Evolutionary conservation across 2,888 invertebrate species (phyloP), one percentile per base, ranked within the genome.

Genomic region (Morinoia aosen): DNA sequence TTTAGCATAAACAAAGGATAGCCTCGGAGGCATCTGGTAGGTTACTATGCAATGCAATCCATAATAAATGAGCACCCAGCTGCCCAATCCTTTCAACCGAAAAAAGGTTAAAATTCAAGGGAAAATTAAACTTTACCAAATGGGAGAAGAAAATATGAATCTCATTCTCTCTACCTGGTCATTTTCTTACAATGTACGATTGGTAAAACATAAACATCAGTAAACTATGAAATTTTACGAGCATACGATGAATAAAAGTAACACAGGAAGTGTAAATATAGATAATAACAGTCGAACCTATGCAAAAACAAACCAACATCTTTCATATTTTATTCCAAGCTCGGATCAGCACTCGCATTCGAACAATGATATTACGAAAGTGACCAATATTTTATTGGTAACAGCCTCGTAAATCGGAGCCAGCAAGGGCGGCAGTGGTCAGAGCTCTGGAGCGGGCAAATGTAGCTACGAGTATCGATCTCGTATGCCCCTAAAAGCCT

Each of bases 401-500:
- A 76, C 25, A 76, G 76, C 76, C 76, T 76, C 76, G 76, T 76
- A 76, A 76, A 76, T 76, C 33, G 33, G 19, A 33, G 8, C 76
- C 76, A 25, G 33, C 33, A 33, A 33, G 19, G 76, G 76, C 33
- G 76, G 33, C 76, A 33, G 76, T 19, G 61, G 61, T 61, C 61
- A 61, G 8, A 61, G 61, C 61, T 76, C 25, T 10, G 76, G 25
- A 8, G 19, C 16, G 33, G 25, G 33, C 76, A 76, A 76, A 76
- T 76, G 76, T 76, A 76, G 25, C 76, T 76, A 76, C 19, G 25
- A 76, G 76, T 76, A 76, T 76, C 25, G 76, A 76, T 76, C 76
- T 76, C 76, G 61, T 33, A 76, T 76, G 76, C 76, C 76, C 76
- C 76, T 76, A 76, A 33, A 76, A 76, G 76, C 76, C 76, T 76